Conservation (phyloP, 2,888 invertebrate species). For the Drosophila kambysellisi region DNA sequence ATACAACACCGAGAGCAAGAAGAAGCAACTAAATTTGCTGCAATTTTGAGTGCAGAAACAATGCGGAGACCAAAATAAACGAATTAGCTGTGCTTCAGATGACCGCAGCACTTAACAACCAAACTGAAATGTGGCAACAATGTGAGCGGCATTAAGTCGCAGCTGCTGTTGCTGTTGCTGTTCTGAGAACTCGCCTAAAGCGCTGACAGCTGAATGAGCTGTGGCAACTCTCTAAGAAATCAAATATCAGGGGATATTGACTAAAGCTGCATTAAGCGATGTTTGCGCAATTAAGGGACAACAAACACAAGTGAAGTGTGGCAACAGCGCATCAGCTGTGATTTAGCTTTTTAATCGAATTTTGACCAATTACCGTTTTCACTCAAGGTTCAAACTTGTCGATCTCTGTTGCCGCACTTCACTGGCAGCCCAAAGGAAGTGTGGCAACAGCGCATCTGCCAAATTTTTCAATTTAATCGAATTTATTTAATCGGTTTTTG, state of each 20-base stretch:
- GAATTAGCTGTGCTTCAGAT: conserved; percentile 35
- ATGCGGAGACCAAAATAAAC: conserved; percentile 29
- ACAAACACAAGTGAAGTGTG: not conserved
- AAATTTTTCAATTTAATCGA: not conserved
- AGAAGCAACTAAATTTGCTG: conserved; percentile 22
- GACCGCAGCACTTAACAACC: conserved; percentile 8
- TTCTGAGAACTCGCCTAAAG: not conserved
- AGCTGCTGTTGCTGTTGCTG: not conserved
- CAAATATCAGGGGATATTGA: not conserved
- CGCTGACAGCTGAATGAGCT: not conserved
- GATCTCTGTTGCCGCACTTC: conserved; percentile 1
- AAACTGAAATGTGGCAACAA: conserved; percentile 35
- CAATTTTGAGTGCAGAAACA: conserved; percentile 17
- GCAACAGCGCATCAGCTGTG: not conserved
- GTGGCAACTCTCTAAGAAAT: conserved; percentile 9
- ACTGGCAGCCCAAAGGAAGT: not conserved
- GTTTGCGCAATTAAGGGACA: not conserved
- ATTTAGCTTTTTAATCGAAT: not conserved
- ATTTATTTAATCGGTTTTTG: not conserved
- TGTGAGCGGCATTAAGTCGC: not conserved
- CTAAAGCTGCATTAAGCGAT: not conserved
- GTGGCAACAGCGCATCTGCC: not conserved
- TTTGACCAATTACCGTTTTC: not conserved
- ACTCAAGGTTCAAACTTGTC: not conserved
- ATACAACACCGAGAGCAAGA: conserved; percentile 12